phyloP scores from a whole-genome alignment of 1,140 invertebrate species.

The Acyrthosiphon pisum region DNA sequence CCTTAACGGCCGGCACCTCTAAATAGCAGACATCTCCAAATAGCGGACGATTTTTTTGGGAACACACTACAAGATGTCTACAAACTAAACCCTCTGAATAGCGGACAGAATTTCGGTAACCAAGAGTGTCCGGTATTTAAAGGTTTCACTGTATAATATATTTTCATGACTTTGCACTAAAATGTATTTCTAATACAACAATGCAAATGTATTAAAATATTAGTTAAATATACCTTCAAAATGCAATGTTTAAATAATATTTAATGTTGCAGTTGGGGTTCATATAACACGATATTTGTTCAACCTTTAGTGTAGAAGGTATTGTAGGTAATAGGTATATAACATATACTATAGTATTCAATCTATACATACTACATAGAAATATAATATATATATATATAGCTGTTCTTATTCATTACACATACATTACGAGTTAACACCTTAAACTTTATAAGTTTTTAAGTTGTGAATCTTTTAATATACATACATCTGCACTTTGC shows the following conservation, averaged over 20 bases:
- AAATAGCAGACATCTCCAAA: no score
- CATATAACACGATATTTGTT: background rate
- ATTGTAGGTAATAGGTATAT: no score
- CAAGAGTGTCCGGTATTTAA: no score
- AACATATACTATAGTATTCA: background rate
- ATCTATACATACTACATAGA: background rate
- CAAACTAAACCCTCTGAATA: no score
- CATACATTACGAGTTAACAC: background rate
- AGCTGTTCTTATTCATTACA: background rate
- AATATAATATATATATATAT: background rate
- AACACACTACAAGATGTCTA: no score
- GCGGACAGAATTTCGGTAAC: no score
- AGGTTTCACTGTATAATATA: no score
- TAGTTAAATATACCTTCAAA: background rate
- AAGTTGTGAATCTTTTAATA: no score
- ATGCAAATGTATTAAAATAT: background rate
- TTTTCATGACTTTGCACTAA: background rate
- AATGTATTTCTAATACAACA: background rate
- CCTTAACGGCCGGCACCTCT: no score
- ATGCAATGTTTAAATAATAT: background rate
- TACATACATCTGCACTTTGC: background rate
- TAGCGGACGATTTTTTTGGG: no score
- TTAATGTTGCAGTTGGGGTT: background rate
- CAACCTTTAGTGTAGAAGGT: background rate
- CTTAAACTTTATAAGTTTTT: background rate